These are phyloP conservation scores for Hydra vulgaris DNA, from an alignment of 30 jellyfish, hydroid and myxozoan genomes.

Conservation along the genomic window DNA sequence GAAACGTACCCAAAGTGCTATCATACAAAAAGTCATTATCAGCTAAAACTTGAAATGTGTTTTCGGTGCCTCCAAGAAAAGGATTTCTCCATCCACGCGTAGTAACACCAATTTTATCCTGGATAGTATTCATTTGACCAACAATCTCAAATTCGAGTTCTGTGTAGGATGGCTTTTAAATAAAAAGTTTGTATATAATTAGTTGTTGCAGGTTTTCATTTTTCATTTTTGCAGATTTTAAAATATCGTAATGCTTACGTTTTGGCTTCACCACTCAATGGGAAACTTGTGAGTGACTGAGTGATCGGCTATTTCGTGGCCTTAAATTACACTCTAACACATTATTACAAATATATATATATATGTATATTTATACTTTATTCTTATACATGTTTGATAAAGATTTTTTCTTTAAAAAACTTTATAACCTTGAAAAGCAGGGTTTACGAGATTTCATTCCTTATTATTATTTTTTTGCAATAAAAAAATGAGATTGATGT, in stretches of 20 bases:
- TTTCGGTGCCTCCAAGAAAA: not conserved
- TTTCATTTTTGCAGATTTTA: not conserved
- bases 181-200: no score
- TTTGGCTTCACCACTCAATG: not conserved
- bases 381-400: no score
- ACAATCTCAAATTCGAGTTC: not conserved
- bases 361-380: no score
- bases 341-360: no score
- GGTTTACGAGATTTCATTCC: no score
- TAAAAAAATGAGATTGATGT: not conserved
- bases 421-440: no score
- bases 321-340: no score
- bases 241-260: not conserved
- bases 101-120: not conserved
- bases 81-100: not conserved
- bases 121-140: not conserved
- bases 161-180: not conserved
- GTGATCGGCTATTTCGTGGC: constrained; percentile 88
- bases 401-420: no score
- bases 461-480: not conserved
- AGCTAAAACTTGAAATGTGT: not conserved
- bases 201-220: not conserved
- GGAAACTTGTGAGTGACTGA: constrained; percentile 15
- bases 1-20: not conserved
- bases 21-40: not conserved